Percentiles rank a stretch among this genome's conserved stretches.
Conservation (phyloP, 2,113 vertebrate genomes). For the Podocnemis expansa region DNA sequence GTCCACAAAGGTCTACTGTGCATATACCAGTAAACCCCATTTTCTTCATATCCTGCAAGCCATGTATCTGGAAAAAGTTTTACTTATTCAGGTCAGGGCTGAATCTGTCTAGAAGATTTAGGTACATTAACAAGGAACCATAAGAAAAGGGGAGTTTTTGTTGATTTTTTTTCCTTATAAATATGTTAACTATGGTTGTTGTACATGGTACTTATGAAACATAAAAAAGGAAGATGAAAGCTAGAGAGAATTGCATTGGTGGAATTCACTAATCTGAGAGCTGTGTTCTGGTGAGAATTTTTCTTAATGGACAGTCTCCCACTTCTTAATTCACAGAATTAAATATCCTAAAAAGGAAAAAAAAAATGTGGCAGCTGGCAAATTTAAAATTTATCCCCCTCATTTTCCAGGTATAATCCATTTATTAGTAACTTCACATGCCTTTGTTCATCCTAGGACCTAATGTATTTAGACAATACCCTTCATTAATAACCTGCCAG, state of each 20-base stretch:
- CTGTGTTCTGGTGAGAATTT: background rate
- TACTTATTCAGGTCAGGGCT: background rate
- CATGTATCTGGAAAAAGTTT: slow-evolving; percentile 23
- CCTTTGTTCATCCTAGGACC: background rate
- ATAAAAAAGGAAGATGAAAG: background rate
- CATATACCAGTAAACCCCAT: slow-evolving; percentile 6
- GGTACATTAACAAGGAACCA: background rate
- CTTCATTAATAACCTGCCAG: slow-evolving; percentile 12
- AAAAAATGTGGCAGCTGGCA: background rate
- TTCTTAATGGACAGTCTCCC: background rate
- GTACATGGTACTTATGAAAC: background rate
- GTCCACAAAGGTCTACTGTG: background rate
- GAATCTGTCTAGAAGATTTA: slow-evolving; percentile 16
- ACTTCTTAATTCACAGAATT: background rate
- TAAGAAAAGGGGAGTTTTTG: background rate
- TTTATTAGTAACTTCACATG: background rate
- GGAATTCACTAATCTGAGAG: background rate
- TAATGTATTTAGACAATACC: background rate
- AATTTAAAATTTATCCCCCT: background rate
- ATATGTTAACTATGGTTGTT: background rate
- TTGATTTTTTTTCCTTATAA: background rate
- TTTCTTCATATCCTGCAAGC: slow-evolving; percentile 27
- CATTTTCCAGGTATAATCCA: background rate
- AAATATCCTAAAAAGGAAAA: background rate
- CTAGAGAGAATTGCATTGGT: background rate